Percentiles rank a stretch among this genome's conserved stretches.
These are phyloP conservation scores for Nesidiocoris tenuis DNA, from an alignment of 2,888 invertebrate genomes.

Conservation along the genomic window DNA sequence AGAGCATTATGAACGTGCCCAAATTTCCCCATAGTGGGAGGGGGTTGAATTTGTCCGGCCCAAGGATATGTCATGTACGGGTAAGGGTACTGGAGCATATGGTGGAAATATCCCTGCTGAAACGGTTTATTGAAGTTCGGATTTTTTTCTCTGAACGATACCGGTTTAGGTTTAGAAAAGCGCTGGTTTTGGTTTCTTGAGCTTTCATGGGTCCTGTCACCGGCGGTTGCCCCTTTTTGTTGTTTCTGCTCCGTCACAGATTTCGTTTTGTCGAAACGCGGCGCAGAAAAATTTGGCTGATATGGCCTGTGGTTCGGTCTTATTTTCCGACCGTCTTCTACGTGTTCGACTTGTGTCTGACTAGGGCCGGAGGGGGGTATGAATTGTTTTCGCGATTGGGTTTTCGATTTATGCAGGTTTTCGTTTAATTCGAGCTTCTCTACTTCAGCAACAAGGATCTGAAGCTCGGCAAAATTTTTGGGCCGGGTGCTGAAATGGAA, in stretches of 20 bases:
- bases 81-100: background rate
- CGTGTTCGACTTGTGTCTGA: too few relatives aligned
- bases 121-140: constrained; percentile 17
- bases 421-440: constrained; percentile 9
- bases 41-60: background rate
- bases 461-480: background rate
- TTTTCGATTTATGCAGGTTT: too few relatives aligned
- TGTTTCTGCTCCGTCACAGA: background rate
- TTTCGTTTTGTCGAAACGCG: too few relatives aligned
- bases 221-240: background rate
- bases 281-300: background rate
- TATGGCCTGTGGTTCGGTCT: background rate
- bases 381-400: background rate
- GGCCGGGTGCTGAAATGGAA: constrained; percentile 13
- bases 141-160: too few relatives aligned
- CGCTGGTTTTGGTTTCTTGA: too few relatives aligned
- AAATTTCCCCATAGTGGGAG: background rate
- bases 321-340: too few relatives aligned
- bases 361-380: background rate
- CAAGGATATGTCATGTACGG: constrained; percentile 10
- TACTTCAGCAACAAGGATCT: constrained; percentile 13
- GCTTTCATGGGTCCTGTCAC: too few relatives aligned
- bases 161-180: too few relatives aligned
- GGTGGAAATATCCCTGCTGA: constrained; percentile 10
- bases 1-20: background rate